Evolutionary conservation across 2,888 invertebrate species (phyloP).

Genomic region (Drosophila peninsularis): DNA sequence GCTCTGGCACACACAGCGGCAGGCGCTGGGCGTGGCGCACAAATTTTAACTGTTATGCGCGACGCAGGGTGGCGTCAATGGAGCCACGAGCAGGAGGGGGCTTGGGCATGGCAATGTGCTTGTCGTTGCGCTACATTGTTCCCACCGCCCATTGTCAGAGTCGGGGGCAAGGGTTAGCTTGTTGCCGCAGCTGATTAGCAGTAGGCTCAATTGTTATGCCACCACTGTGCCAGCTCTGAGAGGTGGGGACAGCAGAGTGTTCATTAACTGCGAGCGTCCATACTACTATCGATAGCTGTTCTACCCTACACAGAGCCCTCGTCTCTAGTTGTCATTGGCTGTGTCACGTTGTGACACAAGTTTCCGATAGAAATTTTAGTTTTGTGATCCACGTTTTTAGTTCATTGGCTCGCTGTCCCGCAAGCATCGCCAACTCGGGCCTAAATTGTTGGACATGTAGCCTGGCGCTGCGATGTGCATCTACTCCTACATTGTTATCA

Average conservation of each 20-base stretch:
- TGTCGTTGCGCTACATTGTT: conserved; percentile 29
- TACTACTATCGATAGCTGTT: too few species aligned
- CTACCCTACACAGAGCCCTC: neutral
- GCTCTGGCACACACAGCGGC: conserved; percentile 8
- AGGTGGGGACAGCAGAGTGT: too few species aligned
- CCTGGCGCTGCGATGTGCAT: conserved; percentile 41
- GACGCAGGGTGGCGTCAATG: conserved; percentile 29
- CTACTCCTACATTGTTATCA: conserved; percentile 45
- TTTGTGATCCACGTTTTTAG: neutral
- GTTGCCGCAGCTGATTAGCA: conserved; percentile 3
- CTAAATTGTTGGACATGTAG: neutral
- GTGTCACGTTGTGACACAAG: neutral
- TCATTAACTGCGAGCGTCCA: too few species aligned
- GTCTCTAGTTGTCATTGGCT: too few species aligned
- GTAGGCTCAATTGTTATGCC: conserved; percentile 6
- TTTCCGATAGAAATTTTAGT: neutral
- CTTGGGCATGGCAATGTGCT: conserved; percentile 5
- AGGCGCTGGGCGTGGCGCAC: conserved; percentile 33
- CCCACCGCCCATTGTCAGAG: conserved; percentile 9
- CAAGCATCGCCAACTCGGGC: neutral
- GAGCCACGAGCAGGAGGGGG: neutral
- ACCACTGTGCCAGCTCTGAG: neutral
- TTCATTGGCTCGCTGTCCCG: neutral
- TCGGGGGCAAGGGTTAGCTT: neutral
- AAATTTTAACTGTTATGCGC: conserved; percentile 74